These are phyloP conservation scores for Rhodophaea formosa DNA, from an alignment of 2,888 invertebrate genomes.

Conservation along the genomic window DNA sequence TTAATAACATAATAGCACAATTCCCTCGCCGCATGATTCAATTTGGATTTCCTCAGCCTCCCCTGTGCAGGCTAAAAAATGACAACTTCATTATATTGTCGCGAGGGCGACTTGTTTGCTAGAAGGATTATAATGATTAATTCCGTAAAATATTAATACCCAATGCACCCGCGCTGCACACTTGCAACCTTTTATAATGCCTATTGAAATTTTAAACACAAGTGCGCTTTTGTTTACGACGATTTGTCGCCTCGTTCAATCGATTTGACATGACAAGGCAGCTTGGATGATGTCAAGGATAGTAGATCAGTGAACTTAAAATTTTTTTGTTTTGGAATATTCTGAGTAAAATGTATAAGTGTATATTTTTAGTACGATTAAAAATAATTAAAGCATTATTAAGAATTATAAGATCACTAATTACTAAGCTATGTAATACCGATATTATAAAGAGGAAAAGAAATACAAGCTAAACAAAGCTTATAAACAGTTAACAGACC, in stretches of 20 bases:
- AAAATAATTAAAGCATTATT: too few species aligned
- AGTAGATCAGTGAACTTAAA: too few species aligned
- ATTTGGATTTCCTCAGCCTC: constrained; percentile 84
- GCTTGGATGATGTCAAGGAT: background rate
- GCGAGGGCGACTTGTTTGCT: constrained; percentile 78
- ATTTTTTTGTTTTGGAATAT: too few species aligned
- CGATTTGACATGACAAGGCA: constrained; percentile 20
- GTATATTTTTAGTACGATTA: too few species aligned
- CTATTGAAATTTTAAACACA: constrained; percentile 65
- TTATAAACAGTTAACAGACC: too few species aligned
- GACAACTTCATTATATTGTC: constrained; percentile 81
- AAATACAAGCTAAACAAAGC: too few species aligned
- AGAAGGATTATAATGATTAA: constrained; percentile 81
- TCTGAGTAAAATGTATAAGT: too few species aligned
- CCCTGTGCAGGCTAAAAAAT: constrained; percentile 78
- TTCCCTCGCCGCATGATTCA: constrained; percentile 85
- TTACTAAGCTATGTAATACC: too few species aligned
- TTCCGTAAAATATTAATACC: constrained; percentile 80
- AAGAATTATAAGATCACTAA: too few species aligned
- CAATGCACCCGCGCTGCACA: constrained; percentile 72
- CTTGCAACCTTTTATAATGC: constrained; percentile 63
- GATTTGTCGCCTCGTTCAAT: constrained; percentile 43
- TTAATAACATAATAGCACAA: constrained; percentile 86
- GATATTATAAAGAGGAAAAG: too few species aligned
- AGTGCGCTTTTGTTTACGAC: constrained; percentile 61